A percentile compares a stretch with the other conserved stretches of the same genome.
phyloP scores from a whole-genome alignment of 2,888 invertebrate genomes.

The Coremacera marginata region DNA sequence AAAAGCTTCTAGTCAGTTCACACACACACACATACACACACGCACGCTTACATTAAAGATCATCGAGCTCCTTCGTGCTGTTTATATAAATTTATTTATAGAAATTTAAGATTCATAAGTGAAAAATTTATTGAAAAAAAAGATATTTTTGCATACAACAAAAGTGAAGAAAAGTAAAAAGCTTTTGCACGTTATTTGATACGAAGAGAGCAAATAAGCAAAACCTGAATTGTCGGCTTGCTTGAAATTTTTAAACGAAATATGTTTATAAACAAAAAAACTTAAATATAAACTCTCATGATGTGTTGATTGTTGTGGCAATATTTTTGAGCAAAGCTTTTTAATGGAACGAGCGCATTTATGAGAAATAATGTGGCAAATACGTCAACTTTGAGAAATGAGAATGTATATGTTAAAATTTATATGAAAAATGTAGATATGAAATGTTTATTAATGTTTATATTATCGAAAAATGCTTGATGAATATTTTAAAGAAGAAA shows the following conservation, averaged over 20 bases:
- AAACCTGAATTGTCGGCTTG: too few species aligned
- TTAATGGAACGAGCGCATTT: background rate
- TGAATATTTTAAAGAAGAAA: background rate
- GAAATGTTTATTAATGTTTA: background rate
- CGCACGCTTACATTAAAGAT: background rate
- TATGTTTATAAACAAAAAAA: too few species aligned
- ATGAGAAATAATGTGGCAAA: background rate
- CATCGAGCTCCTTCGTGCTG: background rate
- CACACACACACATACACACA: background rate
- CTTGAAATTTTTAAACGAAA: too few species aligned
- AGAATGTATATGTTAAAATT: background rate
- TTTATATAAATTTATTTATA: background rate
- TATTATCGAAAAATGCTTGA: too few species aligned
- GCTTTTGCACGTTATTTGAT: slow-evolving; percentile 1
- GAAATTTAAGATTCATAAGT: too few species aligned
- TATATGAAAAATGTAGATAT: background rate
- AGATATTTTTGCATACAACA: background rate
- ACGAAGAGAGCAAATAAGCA: background rate
- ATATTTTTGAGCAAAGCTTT: background rate
- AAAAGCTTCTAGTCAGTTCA: background rate
- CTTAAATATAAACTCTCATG: too few species aligned
- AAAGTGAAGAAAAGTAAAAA: background rate
- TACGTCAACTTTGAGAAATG: background rate
- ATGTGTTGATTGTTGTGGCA: too few species aligned
- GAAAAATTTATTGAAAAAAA: too few species aligned